phyloP scores from a whole-genome alignment of 2,113 vertebrate genomes.

The Montifringilla adamsi region DNA sequence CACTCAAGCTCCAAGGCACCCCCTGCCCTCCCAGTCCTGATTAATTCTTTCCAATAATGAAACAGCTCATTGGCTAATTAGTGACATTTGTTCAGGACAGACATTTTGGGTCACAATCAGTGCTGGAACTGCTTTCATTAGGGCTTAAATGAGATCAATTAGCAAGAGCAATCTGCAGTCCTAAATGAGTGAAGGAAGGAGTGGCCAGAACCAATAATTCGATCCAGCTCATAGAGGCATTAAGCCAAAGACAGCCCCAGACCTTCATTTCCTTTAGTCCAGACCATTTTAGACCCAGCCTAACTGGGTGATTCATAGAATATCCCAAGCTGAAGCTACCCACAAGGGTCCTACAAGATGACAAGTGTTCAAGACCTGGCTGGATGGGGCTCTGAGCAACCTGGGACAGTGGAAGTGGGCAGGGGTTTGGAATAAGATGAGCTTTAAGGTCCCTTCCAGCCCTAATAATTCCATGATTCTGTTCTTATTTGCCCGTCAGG shows the following conservation, averaged over 20 bases:
- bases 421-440: background rate
- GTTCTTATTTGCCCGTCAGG: background rate
- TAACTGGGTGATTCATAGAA: background rate
- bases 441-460: background rate
- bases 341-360: background rate
- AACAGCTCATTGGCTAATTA: background rate
- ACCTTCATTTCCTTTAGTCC: background rate
- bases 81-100: background rate
- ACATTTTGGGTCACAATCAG: background rate
- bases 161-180: background rate
- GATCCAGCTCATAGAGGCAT: background rate
- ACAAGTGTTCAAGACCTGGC: fast-evolving
- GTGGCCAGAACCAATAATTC: background rate
- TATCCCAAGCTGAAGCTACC: background rate
- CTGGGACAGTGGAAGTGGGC: background rate
- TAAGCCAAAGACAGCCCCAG: background rate
- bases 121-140: background rate
- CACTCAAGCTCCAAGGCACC: background rate
- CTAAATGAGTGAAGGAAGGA: background rate
- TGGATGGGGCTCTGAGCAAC: background rate
- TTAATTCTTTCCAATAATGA: background rate
- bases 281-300: background rate
- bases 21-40: background rate
- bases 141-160: background rate
- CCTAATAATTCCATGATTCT: background rate